A percentile compares a stretch with the other conserved stretches of the same genome.
Evolutionary conservation across 2,797 vertebrate species (phyloP).

Genomic region (Micropoecilia bifurca): DNA sequence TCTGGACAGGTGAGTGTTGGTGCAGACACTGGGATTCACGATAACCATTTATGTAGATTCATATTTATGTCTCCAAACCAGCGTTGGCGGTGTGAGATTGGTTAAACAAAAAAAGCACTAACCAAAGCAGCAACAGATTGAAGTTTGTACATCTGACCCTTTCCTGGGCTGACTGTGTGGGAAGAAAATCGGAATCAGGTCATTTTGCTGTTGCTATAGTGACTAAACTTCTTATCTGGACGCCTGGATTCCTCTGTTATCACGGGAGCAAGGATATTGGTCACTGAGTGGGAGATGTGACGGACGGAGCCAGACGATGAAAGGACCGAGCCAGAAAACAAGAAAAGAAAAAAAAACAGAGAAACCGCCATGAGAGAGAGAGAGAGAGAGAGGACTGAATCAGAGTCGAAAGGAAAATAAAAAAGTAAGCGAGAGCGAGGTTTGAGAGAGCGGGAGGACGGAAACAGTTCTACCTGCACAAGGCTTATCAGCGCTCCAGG

Average conservation of each 20-base stretch:
- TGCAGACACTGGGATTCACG: slow-evolving; percentile 19
- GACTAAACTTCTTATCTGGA: slow-evolving; percentile 73
- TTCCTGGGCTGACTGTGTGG: slow-evolving; percentile 27
- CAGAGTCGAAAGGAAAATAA: slow-evolving; percentile 49
- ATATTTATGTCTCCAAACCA: neutral
- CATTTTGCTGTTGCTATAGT: slow-evolving; percentile 67
- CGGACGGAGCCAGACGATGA: slow-evolving; percentile 46
- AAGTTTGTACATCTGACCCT: slow-evolving; percentile 49
- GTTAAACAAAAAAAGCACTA: slow-evolving; percentile 2
- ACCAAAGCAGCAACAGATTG: slow-evolving; percentile 3
- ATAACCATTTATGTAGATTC: slow-evolving; percentile 8
- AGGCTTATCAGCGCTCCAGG: slow-evolving; percentile 82
- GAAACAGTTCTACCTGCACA: slow-evolving; percentile 81
- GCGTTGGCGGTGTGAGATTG: neutral
- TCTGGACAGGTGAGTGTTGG: slow-evolving; percentile 88
- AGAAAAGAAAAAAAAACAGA: slow-evolving; percentile 5
- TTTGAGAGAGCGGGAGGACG: slow-evolving; percentile 45
- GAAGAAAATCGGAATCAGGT: slow-evolving; percentile 53
- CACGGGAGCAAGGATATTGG: slow-evolving; percentile 25
- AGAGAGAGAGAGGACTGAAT: slow-evolving; percentile 14
- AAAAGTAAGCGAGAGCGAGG: slow-evolving; percentile 47
- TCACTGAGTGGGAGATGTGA: slow-evolving; percentile 57
- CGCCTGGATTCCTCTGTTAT: slow-evolving; percentile 74
- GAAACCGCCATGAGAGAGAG: slow-evolving; percentile 20
- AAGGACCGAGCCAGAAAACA: slow-evolving; percentile 30